Base-by-base conservation (phyloP, 2,888 invertebrate species). In the Orthosia incerta region DNA sequence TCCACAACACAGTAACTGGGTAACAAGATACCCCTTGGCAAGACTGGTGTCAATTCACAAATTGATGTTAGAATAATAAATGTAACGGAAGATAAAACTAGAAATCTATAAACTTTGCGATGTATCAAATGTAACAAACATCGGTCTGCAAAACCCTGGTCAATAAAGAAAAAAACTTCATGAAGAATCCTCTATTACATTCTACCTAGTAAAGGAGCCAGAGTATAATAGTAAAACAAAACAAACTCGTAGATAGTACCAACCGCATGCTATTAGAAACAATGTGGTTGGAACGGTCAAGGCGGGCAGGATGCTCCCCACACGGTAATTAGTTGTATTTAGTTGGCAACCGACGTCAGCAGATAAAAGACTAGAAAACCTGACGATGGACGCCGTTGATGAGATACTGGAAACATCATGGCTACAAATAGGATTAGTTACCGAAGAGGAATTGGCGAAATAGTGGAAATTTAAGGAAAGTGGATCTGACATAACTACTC, bases 281-380 rank as follows among this genome's bases (percentile, higher is more conserved):
- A 73, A 55, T 73, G 80, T 70, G 61, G 74, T 61, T 45, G 20
- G 56, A 20, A 31, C 79, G 80, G 83, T 82, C 82, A 83, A 82
- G 82, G 82, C 31, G 73, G 71, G 65, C 50, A 66, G 80, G 71
- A 71, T 56, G 80, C 70, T 56, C 55, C 67, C 57, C 55, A 75
- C 75, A 56, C 66, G 51, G 60, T 71, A 80, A 83, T 80, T 83
- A 83, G 73, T 66, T 75, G 60, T 71, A 80, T 80, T 80, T 83
- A 83, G 73, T 66, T 75, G 81, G 79, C 71, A 68, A 68, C 26
- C 20, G 48, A 62, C 51, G n/a, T 59, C 31, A 63, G 26, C 46
- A 61, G 55, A 79, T 66, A 65, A 51, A 63, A 62, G 12, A 70
- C 55, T 20, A 51, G 57, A 12, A 53, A 56, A 63, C 65, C n/a